Evolutionary conservation across 2,888 invertebrate genomes (phyloP).

Genomic region (Byasa hedistus): DNA sequence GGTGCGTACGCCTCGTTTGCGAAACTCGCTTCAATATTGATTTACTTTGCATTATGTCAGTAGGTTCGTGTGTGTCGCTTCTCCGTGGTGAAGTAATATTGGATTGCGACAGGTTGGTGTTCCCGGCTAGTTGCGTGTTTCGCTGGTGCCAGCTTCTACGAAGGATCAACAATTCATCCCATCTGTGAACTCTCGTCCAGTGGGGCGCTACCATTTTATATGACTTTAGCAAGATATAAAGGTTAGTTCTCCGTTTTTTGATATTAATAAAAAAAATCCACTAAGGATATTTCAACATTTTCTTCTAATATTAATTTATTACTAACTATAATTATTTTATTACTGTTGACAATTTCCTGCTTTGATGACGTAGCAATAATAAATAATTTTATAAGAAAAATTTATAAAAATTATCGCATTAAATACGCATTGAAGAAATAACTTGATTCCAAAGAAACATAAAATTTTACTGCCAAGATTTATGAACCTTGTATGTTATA

Average conservation of each 20-base stretch:
- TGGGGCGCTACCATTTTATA: constrained; percentile 96
- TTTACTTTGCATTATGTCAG: constrained; percentile 36
- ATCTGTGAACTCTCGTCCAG: constrained; percentile 85
- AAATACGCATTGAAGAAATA: no score
- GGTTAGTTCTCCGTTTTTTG: constrained; percentile 81
- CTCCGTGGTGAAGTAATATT: constrained; percentile 48
- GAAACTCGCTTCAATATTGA: constrained; percentile 57
- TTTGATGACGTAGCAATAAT: no score
- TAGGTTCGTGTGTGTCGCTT: constrained; percentile 40
- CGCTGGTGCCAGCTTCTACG: constrained; percentile 62
- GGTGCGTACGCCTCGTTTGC: constrained; percentile 68
- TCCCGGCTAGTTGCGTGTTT: constrained; percentile 66
- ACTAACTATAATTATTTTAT: no score
- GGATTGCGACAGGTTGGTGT: constrained; percentile 66
- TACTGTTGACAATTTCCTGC: no score
- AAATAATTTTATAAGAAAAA: no score
- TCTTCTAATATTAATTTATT: no score
- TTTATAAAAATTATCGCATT: no score
- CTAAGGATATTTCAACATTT: not conserved
- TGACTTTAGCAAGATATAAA: constrained; percentile 97
- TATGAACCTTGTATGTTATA: no score
- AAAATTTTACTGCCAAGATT: no score
- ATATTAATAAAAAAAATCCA: not conserved
- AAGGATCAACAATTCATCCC: constrained; percentile 76
- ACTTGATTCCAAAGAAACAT: no score